Conservation (phyloP, 2,888 invertebrate genomes). For the Druceiella hillmani region DNA sequence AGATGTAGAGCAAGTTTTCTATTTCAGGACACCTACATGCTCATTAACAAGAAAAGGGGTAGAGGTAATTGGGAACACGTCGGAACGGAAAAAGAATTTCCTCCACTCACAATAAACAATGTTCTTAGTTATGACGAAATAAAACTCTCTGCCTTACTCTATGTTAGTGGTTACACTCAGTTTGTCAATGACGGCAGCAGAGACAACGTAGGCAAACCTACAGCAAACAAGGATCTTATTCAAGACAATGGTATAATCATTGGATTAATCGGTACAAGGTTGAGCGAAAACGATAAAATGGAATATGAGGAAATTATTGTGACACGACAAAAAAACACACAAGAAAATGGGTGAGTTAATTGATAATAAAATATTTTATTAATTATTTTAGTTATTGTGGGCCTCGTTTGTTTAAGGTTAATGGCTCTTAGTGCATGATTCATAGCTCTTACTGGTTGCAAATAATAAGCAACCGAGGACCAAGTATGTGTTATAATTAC, state of each 20-base stretch:
- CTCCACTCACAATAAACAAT: constrained; percentile 47
- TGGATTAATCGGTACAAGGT: constrained; percentile 51
- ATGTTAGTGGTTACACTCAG: constrained; percentile 52
- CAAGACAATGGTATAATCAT: too few species aligned
- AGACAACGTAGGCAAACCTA: constrained; percentile 47
- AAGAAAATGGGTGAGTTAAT: constrained; percentile 49
- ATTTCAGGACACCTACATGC: too few species aligned
- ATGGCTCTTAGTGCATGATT: too few species aligned
- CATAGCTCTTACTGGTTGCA: too few species aligned
- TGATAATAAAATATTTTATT: too few species aligned
- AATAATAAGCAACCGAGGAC: too few species aligned
- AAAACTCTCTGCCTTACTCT: constrained; percentile 54
- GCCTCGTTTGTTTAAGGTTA: too few species aligned
- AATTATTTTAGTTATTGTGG: too few species aligned
- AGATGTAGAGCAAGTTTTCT: too few species aligned
- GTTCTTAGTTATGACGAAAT: constrained; percentile 61
- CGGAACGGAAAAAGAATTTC: constrained; percentile 50
- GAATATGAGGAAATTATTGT: constrained; percentile 58
- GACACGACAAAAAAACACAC: constrained; percentile 46
- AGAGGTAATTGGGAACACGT: constrained; percentile 54
- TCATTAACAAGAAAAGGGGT: too few species aligned
- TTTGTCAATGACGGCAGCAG: constrained; percentile 57
- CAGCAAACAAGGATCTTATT: too few species aligned
- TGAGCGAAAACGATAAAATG: constrained; percentile 50
- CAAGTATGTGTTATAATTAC: too few species aligned